Base-by-base conservation (phyloP, 1,140 invertebrate species). In the Phthorimaea operculella region DNA sequence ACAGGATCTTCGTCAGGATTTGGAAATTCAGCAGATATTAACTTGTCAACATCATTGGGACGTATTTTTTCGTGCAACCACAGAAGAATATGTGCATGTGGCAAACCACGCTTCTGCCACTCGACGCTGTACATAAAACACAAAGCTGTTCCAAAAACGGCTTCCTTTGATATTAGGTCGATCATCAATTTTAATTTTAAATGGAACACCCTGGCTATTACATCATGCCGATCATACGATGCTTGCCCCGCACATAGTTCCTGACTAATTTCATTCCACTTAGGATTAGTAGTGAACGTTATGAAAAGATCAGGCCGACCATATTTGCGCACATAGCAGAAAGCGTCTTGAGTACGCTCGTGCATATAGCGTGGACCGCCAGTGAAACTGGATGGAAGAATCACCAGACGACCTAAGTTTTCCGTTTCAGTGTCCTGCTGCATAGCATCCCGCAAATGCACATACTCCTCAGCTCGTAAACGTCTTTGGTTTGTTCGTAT, bases 1-100 rank as follows among this genome's bases (percentile, higher is more conserved):
- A 60, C 51, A 54, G n/a, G n/a, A n/a, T n/a, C n/a, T n/a, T 52
- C 64, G 54, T 47, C 39, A 33, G 52, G 58, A 78, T 88, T 75
- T 11, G 87, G 85, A 57, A 90, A 79, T 72, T 89, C 87, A 18
- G 86, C 87, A 56, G 58, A 86, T 61, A 88, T 85, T 16, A 87
- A 66, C n/a, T 67, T 51, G 74, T 88, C 83, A 53, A 87, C 77
- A 50, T 76, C 50, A 63, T 74, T 58, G 34, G 79, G 69, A 15
- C 39, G 57, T 57, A 84, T 76, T 60, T 72, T 78, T 1, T 79
- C 55, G 11, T 67, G 54, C 55, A 85, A 66, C 76, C 74, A 87
- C 1, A 64, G 10, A 33, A 64, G 52, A 8, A 88, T 45, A 33
- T 64, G 60, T 5, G 70, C 73, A 81, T 89, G 88, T 44, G 74